phyloP scores from a whole-genome alignment of 2,797 vertebrate genomes.

The Hylomyscus alleni region DNA sequence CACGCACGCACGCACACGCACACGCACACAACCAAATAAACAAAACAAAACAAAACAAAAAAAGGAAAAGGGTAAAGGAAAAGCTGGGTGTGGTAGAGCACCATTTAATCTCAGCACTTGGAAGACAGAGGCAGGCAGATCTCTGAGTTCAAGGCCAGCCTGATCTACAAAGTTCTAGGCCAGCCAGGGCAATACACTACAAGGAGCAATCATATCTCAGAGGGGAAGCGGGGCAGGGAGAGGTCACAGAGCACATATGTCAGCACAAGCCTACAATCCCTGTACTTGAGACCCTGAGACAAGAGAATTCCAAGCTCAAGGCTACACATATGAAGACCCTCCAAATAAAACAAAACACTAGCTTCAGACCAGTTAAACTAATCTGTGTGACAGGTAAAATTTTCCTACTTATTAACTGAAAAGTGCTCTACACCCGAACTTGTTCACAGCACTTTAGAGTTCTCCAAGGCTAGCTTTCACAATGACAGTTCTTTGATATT shows the following conservation, averaged over 20 bases:
- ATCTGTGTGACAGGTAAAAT: slow-evolving; percentile 22
- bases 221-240: not conserved
- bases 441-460: slow-evolving; percentile 13
- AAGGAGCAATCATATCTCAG: not conserved
- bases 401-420: slow-evolving; percentile 52
- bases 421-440: slow-evolving; percentile 54
- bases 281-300: not conserved
- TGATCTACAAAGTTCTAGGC: not conserved
- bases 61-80: not conserved
- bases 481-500: slow-evolving; percentile 48
- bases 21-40: not conserved
- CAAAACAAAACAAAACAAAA: not conserved
- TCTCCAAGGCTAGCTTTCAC: slow-evolving; percentile 67
- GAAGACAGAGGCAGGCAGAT: not conserved
- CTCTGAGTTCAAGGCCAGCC: not conserved
- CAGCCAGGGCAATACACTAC: not conserved
- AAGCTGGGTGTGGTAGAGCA: not conserved
- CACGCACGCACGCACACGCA: not conserved
- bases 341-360: not conserved
- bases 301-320: not conserved
- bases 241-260: not conserved
- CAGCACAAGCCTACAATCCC: not conserved
- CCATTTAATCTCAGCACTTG: not conserved
- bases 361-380: slow-evolving; percentile 63
- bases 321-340: not conserved